Percentiles rank a stretch among this genome's conserved stretches.
phyloP scores from a whole-genome alignment of 1,140 invertebrate genomes.

The Drosophila dunni region DNA sequence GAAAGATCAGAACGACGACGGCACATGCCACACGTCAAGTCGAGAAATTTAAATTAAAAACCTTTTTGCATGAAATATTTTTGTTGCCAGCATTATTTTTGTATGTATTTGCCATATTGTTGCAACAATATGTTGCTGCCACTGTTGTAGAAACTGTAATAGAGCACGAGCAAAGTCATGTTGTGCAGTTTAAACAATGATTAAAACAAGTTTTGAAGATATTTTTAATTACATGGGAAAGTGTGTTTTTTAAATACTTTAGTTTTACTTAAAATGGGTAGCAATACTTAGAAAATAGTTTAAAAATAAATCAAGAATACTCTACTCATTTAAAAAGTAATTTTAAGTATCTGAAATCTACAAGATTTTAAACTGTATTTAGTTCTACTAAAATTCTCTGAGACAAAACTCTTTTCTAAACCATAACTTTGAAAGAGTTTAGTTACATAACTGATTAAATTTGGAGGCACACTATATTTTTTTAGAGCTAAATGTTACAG shows the following conservation, averaged over 20 bases:
- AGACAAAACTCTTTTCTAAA: too few species aligned
- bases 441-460: too few species aligned
- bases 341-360: too few species aligned
- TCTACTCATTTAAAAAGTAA: too few species aligned
- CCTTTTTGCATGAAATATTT: constrained; percentile 76
- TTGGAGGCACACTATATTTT: not conserved
- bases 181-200: constrained; percentile 9
- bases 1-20: constrained; percentile 27
- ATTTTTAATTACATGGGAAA: constrained; percentile 12
- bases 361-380: too few species aligned
- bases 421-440: too few species aligned
- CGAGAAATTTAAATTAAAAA: constrained; percentile 82
- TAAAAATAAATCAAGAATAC: too few species aligned
- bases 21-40: constrained; percentile 81
- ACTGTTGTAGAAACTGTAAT: not conserved
- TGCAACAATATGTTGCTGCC: constrained; percentile 46
- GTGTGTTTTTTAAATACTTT: not conserved
- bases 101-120: constrained; percentile 1
- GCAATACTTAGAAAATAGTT: not conserved
- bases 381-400: too few species aligned
- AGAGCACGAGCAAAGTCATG: constrained; percentile 1
- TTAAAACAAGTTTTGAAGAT: constrained; percentile 1
- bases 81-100: constrained; percentile 11
- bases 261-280: not conserved
- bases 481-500: not conserved